Evolutionary conservation across 1,140 invertebrate genomes (phyloP), one percentile per base, ranked within the genome.

Genomic region (Druon quercuslanigerum): DNA sequence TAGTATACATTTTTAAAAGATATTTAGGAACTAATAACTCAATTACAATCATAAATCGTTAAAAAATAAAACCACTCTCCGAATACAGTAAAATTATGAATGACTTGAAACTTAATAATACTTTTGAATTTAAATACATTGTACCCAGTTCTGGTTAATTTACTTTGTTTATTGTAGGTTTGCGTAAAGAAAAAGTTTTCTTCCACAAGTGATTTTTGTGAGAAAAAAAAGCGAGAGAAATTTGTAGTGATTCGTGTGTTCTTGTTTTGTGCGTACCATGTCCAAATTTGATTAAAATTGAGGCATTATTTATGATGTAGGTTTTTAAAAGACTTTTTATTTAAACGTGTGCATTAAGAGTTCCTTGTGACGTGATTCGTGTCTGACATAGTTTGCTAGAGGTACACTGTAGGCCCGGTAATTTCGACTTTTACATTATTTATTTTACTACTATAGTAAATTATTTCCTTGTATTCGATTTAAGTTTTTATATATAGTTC

Each of bases 131-230:
- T 8, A 46, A 46, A 8, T 11, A 66, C 20, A 16, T 66, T 16
- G 16, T n/a, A 16, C 33, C 40, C 60, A 66, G 60, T 40, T 66
- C 60, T 66, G 60, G 40, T 60, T 60, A 33, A 14, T 66, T n/a
- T 40, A 66, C 33, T 57, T 66, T 66, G 60, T 3, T n/a, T 40
- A 66, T 66, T 33, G 57, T 46, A 46, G 8, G 40, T 46, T 46
- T 46, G 40, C 19, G 13, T 33, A 66, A 66, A 16, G 33, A 40
- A 46, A 66, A 46, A 66, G 12, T 40, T 40, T 40, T 40, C 60
- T 66, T 66, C 60, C 60, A 66, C 60, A 20, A 66, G 33, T 66
- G 25, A 66, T 66, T 66, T 66, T 66, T 66, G 20, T 66, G 60
- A 40, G 25, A 40, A 66, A 25, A 20, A 19, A 60, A 60, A 66